Evolutionary conservation across 2,888 invertebrate species (phyloP).

Genomic region (Leptarthrus brevirostris): DNA sequence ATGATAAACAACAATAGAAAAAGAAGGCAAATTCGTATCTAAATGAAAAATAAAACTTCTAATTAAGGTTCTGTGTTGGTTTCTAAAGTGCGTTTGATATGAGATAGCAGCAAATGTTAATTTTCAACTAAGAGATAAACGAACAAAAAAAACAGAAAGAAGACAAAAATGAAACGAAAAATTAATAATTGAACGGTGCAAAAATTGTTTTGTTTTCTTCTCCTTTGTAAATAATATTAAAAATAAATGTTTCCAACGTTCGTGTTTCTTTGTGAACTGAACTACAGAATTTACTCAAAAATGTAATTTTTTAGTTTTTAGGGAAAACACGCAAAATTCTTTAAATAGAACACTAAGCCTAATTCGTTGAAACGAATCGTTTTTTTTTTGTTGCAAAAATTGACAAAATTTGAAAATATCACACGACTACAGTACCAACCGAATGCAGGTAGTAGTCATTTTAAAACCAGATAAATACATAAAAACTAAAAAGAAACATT

Average conservation of each 20-base stretch:
- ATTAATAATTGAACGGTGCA: constrained; percentile 26
- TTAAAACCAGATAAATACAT: too few species aligned
- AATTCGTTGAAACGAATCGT: too few species aligned
- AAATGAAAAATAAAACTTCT: neutral
- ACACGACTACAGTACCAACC: too few species aligned
- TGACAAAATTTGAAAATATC: too few species aligned
- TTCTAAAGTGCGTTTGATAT: constrained; percentile 12
- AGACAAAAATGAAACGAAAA: constrained; percentile 54
- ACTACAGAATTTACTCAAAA: too few species aligned
- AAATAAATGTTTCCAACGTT: constrained; percentile 23
- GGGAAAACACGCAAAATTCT: too few species aligned
- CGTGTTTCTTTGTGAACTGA: constrained; percentile 76
- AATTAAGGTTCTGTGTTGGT: neutral
- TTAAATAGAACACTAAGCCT: too few species aligned
- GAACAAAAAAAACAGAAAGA: too few species aligned
- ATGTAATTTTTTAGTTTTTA: too few species aligned
- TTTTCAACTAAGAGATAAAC: too few species aligned
- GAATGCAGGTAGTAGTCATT: too few species aligned
- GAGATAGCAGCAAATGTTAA: constrained; percentile 7
- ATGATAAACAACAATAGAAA: neutral
- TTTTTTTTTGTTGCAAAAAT: too few species aligned
- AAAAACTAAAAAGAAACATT: constrained; percentile 60
- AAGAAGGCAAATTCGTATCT: neutral
- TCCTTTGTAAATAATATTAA: constrained; percentile 7
- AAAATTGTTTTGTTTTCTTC: constrained; percentile 15